Percentiles rank a stretch among this genome's conserved stretches.
Evolutionary conservation across 2,888 invertebrate genomes (phyloP).

Genomic region (Pammene aurita): DNA sequence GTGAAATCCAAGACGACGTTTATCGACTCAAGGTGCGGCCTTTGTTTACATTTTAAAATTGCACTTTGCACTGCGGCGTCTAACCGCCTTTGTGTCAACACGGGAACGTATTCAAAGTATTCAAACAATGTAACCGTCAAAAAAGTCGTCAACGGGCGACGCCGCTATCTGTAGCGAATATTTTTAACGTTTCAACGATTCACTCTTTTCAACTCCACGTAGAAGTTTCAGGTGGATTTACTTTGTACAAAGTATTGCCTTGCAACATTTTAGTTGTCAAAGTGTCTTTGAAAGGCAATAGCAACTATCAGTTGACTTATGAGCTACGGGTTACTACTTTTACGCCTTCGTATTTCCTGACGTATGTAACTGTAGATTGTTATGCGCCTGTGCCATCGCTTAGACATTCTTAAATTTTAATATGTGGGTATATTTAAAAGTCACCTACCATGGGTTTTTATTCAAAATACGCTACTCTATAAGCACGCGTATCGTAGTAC

Average conservation of each 20-base stretch:
- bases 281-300: conserved; percentile 27
- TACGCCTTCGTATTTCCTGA: conserved; percentile 3
- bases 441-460: too few relatives aligned
- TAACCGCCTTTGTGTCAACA: conserved; percentile 74
- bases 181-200: conserved; percentile 41
- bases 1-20: conserved; percentile 77
- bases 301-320: conserved; percentile 29
- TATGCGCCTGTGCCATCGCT: neutral
- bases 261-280: conserved; percentile 31
- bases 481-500: too few relatives aligned
- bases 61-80: conserved; percentile 79
- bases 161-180: conserved; percentile 50
- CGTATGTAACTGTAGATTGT: neutral
- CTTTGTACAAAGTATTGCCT: conserved; percentile 29
- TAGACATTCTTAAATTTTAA: neutral
- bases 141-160: conserved; percentile 69
- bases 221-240: conserved; percentile 21
- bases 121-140: conserved; percentile 78
- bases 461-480: too few relatives aligned
- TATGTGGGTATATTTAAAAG: too few relatives aligned
- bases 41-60: conserved; percentile 83
- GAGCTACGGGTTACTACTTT: conserved; percentile 4
- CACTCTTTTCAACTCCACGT: conserved; percentile 30
- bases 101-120: conserved; percentile 73
- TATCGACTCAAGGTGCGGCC: conserved; percentile 74